These are phyloP conservation scores for Axis porcinus DNA, from an alignment of 2,113 vertebrate genomes.

Conservation along the genomic window DNA sequence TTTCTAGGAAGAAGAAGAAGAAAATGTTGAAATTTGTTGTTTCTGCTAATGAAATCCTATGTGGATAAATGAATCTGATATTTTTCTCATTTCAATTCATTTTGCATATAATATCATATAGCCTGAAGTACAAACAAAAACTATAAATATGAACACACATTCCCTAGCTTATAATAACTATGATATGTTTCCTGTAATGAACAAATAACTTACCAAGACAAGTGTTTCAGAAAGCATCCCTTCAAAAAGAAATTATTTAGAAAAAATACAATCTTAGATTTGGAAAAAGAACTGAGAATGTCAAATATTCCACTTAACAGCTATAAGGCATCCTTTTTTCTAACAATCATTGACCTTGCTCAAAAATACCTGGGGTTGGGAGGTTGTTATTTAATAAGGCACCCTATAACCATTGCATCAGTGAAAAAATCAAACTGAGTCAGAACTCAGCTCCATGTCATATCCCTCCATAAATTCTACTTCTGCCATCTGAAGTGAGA, in stretches of 20 bases:
- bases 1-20: not conserved
- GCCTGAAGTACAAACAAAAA: constrained; percentile 29
- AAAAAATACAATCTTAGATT: not conserved
- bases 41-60: not conserved
- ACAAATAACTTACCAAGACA: not conserved
- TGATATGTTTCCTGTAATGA: not conserved
- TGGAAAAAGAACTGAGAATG: not conserved
- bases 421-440: not conserved
- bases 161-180: not conserved
- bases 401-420: not conserved
- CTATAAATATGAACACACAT: not conserved
- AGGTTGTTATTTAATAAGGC: not conserved
- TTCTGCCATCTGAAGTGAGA: not conserved
- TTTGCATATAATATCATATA: not conserved
- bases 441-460: not conserved
- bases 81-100: constrained; percentile 30
- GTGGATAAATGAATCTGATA: not conserved
- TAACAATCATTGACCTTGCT: not conserved
- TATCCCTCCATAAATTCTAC: not conserved
- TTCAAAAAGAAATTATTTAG: not conserved
- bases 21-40: not conserved
- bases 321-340: not conserved
- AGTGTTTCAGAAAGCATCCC: not conserved
- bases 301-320: not conserved
- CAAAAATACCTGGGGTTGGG: not conserved